Conservation (phyloP, 2,113 vertebrate genomes). For the Athene cunicularia region DNA sequence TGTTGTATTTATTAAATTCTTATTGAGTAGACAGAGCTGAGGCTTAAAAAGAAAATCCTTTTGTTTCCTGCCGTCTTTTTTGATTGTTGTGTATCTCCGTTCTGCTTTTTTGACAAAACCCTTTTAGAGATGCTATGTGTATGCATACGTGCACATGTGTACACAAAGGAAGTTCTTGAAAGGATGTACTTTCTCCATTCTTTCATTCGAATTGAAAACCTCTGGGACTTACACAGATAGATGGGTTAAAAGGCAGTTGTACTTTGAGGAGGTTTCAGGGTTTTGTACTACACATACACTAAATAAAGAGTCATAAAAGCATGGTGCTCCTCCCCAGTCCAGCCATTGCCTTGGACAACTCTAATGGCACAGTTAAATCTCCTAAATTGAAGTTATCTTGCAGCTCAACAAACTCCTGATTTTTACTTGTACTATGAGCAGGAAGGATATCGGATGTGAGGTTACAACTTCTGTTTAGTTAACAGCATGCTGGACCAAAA, state of each 20-base stretch:
- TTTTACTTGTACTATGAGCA: neutral
- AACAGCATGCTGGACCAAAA: neutral
- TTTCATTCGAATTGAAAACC: rapidly evolving
- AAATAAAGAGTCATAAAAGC: neutral
- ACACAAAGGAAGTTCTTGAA: neutral
- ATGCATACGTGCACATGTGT: rapidly evolving
- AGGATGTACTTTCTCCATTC: neutral
- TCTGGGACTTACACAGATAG: neutral
- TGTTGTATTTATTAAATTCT: neutral
- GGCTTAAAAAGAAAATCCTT: neutral
- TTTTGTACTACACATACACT: rapidly evolving
- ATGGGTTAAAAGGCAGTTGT: neutral
- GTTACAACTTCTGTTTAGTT: neutral
- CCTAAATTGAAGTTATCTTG: rapidly evolving
- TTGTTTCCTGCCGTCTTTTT: neutral
- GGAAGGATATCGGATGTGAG: neutral
- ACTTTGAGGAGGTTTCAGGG: neutral
- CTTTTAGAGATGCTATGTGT: neutral
- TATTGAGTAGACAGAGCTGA: neutral
- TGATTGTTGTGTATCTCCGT: neutral
- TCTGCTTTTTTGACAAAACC: neutral
- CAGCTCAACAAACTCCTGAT: neutral
- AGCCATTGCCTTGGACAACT: neutral
- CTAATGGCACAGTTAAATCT: neutral
- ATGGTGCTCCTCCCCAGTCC: neutral